These are phyloP conservation scores for Cacoxenus indagator DNA, from an alignment of 2,888 invertebrate genomes.

Conservation along the genomic window DNA sequence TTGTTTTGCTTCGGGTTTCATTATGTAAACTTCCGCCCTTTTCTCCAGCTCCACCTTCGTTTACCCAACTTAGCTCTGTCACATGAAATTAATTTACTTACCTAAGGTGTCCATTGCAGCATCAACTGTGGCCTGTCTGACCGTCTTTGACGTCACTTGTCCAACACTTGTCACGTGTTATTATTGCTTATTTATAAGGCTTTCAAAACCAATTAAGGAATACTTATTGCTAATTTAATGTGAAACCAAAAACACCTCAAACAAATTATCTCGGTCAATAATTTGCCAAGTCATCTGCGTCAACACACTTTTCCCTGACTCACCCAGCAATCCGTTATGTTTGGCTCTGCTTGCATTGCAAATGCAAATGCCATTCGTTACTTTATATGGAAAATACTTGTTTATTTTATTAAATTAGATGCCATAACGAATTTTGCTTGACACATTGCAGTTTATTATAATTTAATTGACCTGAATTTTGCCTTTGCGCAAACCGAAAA, in stretches of 20 bases:
- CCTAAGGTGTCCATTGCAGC: not conserved
- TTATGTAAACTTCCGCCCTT: no score
- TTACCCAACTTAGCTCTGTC: no score
- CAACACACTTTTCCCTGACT: not conserved
- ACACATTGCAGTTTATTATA: slow-evolving; percentile 46
- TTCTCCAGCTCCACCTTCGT: no score
- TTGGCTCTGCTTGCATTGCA: not conserved
- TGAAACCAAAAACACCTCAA: slow-evolving; percentile 24
- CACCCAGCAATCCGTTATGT: not conserved
- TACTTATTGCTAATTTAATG: slow-evolving; percentile 30
- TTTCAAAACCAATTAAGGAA: slow-evolving; percentile 17
- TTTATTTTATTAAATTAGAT: slow-evolving; percentile 44
- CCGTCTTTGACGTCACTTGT: not conserved
- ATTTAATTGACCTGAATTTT: slow-evolving; percentile 58
- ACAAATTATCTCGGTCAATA: not conserved
- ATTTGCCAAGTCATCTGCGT: not conserved
- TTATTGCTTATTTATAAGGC: slow-evolving; percentile 9
- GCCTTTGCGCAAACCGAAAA: slow-evolving; percentile 16
- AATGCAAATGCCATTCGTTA: not conserved
- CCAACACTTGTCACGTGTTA: not conserved
- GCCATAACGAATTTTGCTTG: slow-evolving; percentile 29
- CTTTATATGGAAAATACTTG: slow-evolving; percentile 22
- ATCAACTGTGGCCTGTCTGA: not conserved
- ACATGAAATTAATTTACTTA: no score
- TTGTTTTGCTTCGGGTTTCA: no score